Evolutionary conservation across 2,113 vertebrate genomes (phyloP).

Genomic region (Scolopax mira): DNA sequence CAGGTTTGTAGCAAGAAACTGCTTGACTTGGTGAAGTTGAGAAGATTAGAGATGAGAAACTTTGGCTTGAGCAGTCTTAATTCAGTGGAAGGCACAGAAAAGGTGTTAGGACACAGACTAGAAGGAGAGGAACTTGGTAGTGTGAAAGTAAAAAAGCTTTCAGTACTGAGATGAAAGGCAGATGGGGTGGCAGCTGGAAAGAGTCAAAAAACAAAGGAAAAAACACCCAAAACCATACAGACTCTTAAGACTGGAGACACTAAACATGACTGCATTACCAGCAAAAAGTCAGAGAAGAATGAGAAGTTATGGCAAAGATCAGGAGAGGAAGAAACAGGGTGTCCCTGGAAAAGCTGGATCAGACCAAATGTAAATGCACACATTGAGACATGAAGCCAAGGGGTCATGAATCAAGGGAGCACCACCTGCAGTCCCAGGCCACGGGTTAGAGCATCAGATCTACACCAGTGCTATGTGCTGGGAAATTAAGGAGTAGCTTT

Average conservation of each 20-base stretch:
- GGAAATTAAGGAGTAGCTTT: not conserved
- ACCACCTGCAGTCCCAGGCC: not conserved
- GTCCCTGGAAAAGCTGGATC: not conserved
- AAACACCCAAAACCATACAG: not conserved
- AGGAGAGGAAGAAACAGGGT: not conserved
- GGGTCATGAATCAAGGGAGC: not conserved
- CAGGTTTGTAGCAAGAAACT: not conserved
- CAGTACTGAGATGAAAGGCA: not conserved
- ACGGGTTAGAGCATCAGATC: not conserved
- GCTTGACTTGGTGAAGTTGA: not conserved
- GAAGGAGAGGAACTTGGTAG: not conserved
- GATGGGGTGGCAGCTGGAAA: constrained; percentile 29
- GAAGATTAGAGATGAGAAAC: not conserved
- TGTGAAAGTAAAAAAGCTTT: not conserved
- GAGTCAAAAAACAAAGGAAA: not conserved
- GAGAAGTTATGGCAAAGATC: not conserved
- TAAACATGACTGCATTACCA: not conserved
- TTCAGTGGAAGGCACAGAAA: not conserved
- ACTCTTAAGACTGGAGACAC: not conserved
- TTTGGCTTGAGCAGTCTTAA: not conserved
- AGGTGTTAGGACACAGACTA: constrained; percentile 24
- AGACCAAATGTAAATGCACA: not conserved
- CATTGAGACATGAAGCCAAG: not conserved
- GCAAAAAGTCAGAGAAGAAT: not conserved
- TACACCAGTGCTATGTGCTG: not conserved